Base-by-base conservation (phyloP, 2,113 vertebrate species). In the Xiphias gladius region DNA sequence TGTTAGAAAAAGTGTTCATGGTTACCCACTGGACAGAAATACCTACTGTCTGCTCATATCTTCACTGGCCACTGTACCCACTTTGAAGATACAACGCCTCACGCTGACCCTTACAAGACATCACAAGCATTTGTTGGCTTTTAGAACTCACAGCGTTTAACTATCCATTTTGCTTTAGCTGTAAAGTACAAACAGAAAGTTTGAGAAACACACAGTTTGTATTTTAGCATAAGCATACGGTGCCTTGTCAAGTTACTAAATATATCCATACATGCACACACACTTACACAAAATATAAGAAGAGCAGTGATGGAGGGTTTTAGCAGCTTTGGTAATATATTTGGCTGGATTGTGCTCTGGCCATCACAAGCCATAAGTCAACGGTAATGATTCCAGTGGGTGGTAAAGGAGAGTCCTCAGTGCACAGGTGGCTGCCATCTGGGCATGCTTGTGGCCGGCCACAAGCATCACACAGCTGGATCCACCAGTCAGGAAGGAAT, bases 351-450 rank as follows among this genome's bases (percentile, higher is more conserved):
- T 69, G 62, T 82, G 28, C 54, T 61, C 46, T 55, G 78, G 67
- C 67, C 70, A 35, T 82, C 43, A 65, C 35, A 20, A 65, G 30
- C 65, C 57, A 46, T 87, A 76, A 88, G 69, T 83, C 84, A 80
- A 26, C 67, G 58, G 20, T 87, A 89, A 91, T 84, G 79, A 89
- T 57, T 85, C 52, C 76, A 73, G 81, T 85, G 85, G 76, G 80
- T 83, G 83, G 73, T 65, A 19, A 68, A 83, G 85, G 83, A 87
- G 78, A 87, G 65, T 85, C 76, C 39, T 88, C 66, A 0, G 55
- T 67, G 69, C 76, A 83, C 90, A 90, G 91, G 89, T 92, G 88
- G 90, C 80, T 79, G 80, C 91, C 92, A 85, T 80, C 78, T 93
- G 90, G 63, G 17, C 24, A 5, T 70, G 32, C 79, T 39, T 75